Evolutionary conservation across 2,797 vertebrate genomes (phyloP), one percentile per base, ranked within the genome.

Genomic region (Chaetodon trifasciatus): DNA sequence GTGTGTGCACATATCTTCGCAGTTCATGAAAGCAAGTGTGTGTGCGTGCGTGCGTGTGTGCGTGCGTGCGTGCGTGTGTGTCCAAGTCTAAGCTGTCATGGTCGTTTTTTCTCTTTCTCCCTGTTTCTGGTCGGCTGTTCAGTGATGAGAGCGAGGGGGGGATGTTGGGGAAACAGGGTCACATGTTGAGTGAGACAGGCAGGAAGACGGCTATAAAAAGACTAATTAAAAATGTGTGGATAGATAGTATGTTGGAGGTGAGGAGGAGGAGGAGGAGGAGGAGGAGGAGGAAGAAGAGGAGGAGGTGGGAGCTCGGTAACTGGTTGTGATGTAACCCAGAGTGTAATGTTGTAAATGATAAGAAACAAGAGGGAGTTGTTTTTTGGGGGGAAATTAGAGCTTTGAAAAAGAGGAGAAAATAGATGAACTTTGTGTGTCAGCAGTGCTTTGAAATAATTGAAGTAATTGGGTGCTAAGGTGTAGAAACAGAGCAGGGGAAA

Each of bases 201-300:
- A 81, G 60, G 42, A 86, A 87, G 79, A 61, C 12, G 0, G 79
- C 81, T 94, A 91, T 93, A 93, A 94, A 95, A 94, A 93, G 88
- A 89, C 88, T 87, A 82, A 93, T 95, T 94, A 93, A 93, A 94
- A 93, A 89, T 91, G 82, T 93, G 91, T 50, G 53, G 83, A 88
- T 84, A 75, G 86, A 90, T 86, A 19, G 47, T 17, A 55, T 83
- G 83, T 72, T 88, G 63, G 71, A 87, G 84, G 80, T 76, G 68
- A 49, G 74, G 77, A 65, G 81, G 66, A 57, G 52, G 73, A 52
- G 66, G 63, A 60, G 58, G 65, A 40, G 60, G 15, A 16, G 66
- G 77, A 72, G 32, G 52, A 44, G 76, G 53, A 57, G 65, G 47
- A 46, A n/a, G 15, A 16, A 63, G 77, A 72, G 32, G 52, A 44